A percentile compares a stretch with the other conserved stretches of the same genome.
Conservation (phyloP, 2,797 vertebrate genomes). For the Eidolon dupreanum region DNA sequence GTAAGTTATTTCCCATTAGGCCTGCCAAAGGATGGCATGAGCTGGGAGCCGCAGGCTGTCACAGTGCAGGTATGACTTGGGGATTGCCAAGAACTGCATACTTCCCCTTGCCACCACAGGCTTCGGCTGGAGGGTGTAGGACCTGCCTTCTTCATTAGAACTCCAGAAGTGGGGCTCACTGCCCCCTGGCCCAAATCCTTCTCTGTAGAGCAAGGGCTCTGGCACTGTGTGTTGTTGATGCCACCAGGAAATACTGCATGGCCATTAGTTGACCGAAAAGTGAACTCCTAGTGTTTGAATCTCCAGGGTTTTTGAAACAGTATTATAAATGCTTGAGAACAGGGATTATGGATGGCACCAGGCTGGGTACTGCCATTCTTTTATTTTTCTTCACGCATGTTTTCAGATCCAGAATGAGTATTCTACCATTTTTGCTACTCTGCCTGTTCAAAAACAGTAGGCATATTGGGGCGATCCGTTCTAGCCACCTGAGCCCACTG, state of each 20-base stretch:
- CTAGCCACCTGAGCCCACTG: neutral
- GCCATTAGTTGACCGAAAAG: neutral
- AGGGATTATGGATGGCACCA: slow-evolving; percentile 33
- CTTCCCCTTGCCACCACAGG: neutral
- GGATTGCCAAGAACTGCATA: neutral
- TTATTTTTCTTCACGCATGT: slow-evolving; percentile 18
- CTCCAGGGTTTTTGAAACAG: slow-evolving; percentile 55
- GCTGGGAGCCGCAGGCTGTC: neutral
- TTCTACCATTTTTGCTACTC: neutral
- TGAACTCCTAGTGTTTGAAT: neutral
- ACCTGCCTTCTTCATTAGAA: neutral
- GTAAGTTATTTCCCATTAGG: neutral
- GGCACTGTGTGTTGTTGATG: neutral
- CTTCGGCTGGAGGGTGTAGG: neutral
- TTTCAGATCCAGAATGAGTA: slow-evolving; percentile 44
- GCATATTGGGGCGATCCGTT: neutral
- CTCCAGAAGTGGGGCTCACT: fast-evolving
- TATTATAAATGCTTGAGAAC: slow-evolving; percentile 63
- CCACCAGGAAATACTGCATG: neutral
- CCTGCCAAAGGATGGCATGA: neutral
- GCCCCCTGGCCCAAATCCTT: neutral
- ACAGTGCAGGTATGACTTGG: neutral
- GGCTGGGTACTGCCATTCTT: slow-evolving; percentile 22
- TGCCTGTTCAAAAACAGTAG: slow-evolving; percentile 24
- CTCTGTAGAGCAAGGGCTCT: neutral